phyloP scores from a whole-genome alignment of 2,888 invertebrate genomes.

The Electrophaes corylata region DNA sequence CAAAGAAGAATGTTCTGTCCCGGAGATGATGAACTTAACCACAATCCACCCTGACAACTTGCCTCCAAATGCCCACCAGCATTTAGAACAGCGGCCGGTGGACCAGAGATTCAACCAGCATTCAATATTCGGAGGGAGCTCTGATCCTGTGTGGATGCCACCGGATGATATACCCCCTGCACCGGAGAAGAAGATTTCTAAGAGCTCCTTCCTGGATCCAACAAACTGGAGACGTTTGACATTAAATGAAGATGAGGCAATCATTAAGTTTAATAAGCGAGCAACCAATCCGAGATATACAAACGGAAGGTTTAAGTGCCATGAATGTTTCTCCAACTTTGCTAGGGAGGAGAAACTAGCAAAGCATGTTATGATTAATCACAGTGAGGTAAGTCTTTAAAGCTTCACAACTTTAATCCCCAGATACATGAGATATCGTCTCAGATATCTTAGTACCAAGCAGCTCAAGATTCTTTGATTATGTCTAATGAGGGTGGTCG shows the following conservation, averaged over 20 bases:
- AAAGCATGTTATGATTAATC: constrained; percentile 60
- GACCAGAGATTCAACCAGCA: constrained; percentile 26
- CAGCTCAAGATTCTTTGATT: too few species aligned
- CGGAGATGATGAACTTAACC: constrained; percentile 29
- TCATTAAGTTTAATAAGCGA: constrained; percentile 57
- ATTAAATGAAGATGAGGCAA: constrained; percentile 65
- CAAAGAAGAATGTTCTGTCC: constrained; percentile 23
- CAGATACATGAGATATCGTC: too few species aligned
- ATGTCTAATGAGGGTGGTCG: too few species aligned
- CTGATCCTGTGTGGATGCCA: constrained; percentile 35
- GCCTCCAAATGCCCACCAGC: constrained; percentile 22
- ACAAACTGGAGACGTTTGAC: constrained; percentile 62
- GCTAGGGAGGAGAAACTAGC: constrained; percentile 65
- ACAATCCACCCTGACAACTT: constrained; percentile 27
- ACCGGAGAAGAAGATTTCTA: constrained; percentile 26
- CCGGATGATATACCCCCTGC: constrained; percentile 29
- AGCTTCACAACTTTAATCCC: too few species aligned
- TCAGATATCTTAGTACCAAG: too few species aligned
- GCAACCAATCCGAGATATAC: constrained; percentile 57
- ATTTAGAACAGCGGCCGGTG: constrained; percentile 20
- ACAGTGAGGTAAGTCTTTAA: constrained; percentile 56
- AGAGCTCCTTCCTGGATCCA: constrained; percentile 46
- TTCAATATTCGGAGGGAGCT: constrained; percentile 33
- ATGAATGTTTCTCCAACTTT: constrained; percentile 64
- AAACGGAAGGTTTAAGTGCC: constrained; percentile 59